Percentiles rank a stretch among this genome's conserved stretches.
Conservation (phyloP, 2,888 invertebrate genomes). For the Auanema sp. region DNA sequence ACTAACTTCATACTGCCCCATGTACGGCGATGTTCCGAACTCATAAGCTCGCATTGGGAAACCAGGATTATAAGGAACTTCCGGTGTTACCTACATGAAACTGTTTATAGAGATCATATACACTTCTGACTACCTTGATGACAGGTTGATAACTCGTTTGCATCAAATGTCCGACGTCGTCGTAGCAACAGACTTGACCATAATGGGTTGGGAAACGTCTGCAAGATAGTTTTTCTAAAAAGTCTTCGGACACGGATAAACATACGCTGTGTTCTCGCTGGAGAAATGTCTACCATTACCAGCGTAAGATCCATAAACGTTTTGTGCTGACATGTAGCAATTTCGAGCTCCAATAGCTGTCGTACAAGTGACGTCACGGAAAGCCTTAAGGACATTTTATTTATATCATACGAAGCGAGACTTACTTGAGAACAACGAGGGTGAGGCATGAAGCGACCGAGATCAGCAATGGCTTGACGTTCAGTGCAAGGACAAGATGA, state of each 20-base stretch:
- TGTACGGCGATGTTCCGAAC: constrained; percentile 87
- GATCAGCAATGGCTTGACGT: constrained; percentile 85
- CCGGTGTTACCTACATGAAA: constrained; percentile 31
- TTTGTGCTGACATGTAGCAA: constrained; percentile 70
- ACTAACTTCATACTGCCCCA: constrained; percentile 84
- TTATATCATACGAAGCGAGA: not conserved
- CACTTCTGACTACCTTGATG: constrained; percentile 39
- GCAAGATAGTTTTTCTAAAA: constrained; percentile 19
- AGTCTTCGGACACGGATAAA: constrained; percentile 1
- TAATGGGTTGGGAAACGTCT: constrained; percentile 63
- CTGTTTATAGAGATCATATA: not conserved
- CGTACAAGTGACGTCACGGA: constrained; percentile 71
- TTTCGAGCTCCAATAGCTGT: constrained; percentile 87
- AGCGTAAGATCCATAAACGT: constrained; percentile 56
- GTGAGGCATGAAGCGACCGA: constrained; percentile 83
- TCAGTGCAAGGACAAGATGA: constrained; percentile 78
- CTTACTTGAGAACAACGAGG: constrained; percentile 58
- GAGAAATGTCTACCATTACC: constrained; percentile 41
- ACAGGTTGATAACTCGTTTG: constrained; percentile 87
- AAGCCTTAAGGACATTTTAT: constrained; percentile 25
- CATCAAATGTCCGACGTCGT: constrained; percentile 85
- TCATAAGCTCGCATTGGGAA: constrained; percentile 71
- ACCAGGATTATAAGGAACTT: constrained; percentile 61
- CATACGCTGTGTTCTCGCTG: constrained; percentile 41
- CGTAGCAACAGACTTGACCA: constrained; percentile 96